Evolutionary conservation across 2,888 invertebrate species (phyloP).

Genomic region (Blera fallax): DNA sequence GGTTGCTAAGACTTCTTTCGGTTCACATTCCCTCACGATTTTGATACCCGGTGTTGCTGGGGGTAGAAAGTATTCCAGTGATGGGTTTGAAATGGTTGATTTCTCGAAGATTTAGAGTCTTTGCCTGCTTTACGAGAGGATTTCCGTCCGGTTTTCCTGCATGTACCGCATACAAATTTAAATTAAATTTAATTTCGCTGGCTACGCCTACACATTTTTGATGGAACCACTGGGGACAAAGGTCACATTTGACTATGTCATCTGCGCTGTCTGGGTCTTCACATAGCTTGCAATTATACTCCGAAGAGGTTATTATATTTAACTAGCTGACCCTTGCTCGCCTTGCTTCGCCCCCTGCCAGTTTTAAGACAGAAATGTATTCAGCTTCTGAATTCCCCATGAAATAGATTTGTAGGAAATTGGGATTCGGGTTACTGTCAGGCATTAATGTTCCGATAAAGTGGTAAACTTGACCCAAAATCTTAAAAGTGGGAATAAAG

Average conservation of each 20-base stretch:
- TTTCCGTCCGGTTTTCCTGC: background rate
- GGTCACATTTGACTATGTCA: background rate
- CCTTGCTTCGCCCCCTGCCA: too few species aligned
- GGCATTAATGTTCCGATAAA: too few species aligned
- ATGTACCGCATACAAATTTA: background rate
- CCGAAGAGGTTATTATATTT: too few species aligned
- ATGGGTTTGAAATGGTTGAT: background rate
- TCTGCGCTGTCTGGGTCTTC: background rate
- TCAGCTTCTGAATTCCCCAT: too few species aligned
- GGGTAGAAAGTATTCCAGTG: background rate
- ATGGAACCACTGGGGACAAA: background rate
- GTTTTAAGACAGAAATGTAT: too few species aligned
- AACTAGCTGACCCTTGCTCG: too few species aligned
- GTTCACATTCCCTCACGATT: too few species aligned
- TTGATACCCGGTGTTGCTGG: background rate
- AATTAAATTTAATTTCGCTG: background rate
- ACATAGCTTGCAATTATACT: background rate
- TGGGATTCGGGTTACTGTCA: too few species aligned
- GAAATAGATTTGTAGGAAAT: too few species aligned
- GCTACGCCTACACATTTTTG: background rate
- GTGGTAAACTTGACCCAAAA: too few species aligned
- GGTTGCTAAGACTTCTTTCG: too few species aligned
- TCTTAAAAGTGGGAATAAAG: too few species aligned
- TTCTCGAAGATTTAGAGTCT: background rate
- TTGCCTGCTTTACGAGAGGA: background rate